Percentiles rank a stretch among this genome's conserved stretches.
These are phyloP conservation scores for Dipodomys merriami DNA, from an alignment of 2,113 vertebrate species.

Conservation along the genomic window DNA sequence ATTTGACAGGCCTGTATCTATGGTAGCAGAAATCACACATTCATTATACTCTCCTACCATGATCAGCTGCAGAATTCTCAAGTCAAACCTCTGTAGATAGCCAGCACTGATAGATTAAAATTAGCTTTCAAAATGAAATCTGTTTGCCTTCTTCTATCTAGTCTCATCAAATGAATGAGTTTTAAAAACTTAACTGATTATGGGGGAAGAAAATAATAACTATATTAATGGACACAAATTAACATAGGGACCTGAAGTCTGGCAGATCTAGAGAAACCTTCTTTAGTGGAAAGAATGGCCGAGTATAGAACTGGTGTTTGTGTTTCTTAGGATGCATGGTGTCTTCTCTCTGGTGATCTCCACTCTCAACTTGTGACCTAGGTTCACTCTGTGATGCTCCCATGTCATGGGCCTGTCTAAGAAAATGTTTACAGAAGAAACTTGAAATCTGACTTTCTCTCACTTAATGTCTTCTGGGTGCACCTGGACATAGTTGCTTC, in stretches of 20 bases:
- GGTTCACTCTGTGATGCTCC: neutral
- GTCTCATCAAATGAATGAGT: neutral
- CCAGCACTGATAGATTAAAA: neutral
- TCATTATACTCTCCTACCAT: neutral
- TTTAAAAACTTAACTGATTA: conserved; percentile 33
- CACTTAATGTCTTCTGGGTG: conserved; percentile 58
- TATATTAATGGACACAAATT: neutral
- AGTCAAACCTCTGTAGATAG: neutral
- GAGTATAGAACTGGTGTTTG: neutral
- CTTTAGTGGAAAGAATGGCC: neutral
- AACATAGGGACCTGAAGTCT: neutral
- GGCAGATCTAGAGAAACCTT: neutral
- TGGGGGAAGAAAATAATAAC: conserved; percentile 13
- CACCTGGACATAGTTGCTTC: neutral
- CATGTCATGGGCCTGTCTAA: neutral
- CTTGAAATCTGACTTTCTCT: conserved; percentile 43
- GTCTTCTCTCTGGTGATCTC: neutral
- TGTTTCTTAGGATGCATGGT: no score
- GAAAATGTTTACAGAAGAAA: neutral
- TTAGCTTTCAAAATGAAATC: conserved; percentile 15
- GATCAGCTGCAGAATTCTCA: neutral
- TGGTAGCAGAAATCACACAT: neutral
- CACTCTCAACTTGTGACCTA: neutral
- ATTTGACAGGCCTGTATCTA: neutral
- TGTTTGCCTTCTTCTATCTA: neutral